Evolutionary conservation across 35 echinoderm and acorn worm genomes (phyloP).

Genomic region (Holothuria glaberrima): DNA sequence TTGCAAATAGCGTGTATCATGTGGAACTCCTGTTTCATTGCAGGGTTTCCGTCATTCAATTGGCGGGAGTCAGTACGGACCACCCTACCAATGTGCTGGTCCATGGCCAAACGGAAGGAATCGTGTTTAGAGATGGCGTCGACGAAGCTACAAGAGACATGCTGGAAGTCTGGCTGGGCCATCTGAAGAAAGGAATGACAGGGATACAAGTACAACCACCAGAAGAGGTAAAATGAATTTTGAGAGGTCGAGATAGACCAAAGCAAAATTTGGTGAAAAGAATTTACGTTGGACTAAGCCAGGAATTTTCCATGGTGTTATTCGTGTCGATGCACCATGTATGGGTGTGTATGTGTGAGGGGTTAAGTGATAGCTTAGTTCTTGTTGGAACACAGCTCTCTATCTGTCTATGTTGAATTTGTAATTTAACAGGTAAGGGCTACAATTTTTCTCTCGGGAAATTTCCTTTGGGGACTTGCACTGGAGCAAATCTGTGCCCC

Average conservation of each 20-base stretch:
- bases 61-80: background rate
- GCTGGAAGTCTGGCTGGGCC: background rate
- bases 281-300: too few species aligned
- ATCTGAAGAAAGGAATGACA: background rate
- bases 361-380: too few species aligned
- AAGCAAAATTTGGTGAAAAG: too few species aligned
- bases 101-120: background rate
- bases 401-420: too few species aligned
- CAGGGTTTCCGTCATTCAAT: conserved; percentile 28
- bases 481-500: too few species aligned
- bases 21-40: background rate
- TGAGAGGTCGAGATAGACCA: background rate
- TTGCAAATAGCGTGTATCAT: background rate
- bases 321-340: too few species aligned
- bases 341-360: too few species aligned
- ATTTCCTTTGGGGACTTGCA: too few species aligned
- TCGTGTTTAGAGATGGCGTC: background rate
- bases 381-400: too few species aligned
- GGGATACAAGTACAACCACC: background rate
- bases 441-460: too few species aligned
- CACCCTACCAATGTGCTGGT: background rate
- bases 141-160: background rate
- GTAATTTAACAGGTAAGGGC: too few species aligned
- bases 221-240: background rate
- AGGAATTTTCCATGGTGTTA: too few species aligned